Evolutionary conservation across 2,113 vertebrate species (phyloP), one percentile per base, ranked within the genome.

Genomic region (Catharus fuscescens): DNA sequence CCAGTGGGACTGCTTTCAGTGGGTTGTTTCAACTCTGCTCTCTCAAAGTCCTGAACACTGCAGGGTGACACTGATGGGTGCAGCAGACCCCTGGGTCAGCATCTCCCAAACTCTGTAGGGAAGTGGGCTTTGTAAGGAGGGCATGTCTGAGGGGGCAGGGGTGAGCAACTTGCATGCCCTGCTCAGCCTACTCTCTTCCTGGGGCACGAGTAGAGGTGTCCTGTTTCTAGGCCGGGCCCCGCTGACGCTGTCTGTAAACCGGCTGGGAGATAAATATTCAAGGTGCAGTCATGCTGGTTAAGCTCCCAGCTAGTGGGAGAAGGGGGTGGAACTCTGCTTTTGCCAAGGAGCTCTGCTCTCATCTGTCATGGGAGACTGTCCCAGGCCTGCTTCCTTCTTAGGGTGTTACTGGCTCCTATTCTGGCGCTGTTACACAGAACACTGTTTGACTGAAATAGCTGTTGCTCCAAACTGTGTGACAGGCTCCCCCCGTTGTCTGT

Each of bases 211-310:
- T 59, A 54, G 86, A 76, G 64, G 87, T 89, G 56, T 97, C 92
- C 80, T 72, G 29, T 96, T 96, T 94, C 93, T 73, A 77, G 57
- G 78, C 88, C 48, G 26, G 79, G 62, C 65, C 88, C 88, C 0
- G 73, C 88, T 96, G 96, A 48, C 5, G 86, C 91, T 92, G 90
- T 92, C 93, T 94, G 88, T 93, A 95, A 96, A 82, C 36, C 19
- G 0, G 3, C 6, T 0, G 61, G 62, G 60, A 86, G 69, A 90
- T 93, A 71, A 89, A 95, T 93, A 85, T 59, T 89, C 90, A 90
- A 90, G 87, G 91, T 90, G 56, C 84, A 59, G 64, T 42, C 14
- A 8, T 73, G 50, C 56, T 95, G 52, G 50, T 77, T 74, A 45
- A 65, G 61, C 78, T 91, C 48, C 19, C 25, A n/a, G 69, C 87